Evolutionary conservation across 2,113 vertebrate genomes (phyloP).

Genomic region (Paramisgurnus dabryanus): DNA sequence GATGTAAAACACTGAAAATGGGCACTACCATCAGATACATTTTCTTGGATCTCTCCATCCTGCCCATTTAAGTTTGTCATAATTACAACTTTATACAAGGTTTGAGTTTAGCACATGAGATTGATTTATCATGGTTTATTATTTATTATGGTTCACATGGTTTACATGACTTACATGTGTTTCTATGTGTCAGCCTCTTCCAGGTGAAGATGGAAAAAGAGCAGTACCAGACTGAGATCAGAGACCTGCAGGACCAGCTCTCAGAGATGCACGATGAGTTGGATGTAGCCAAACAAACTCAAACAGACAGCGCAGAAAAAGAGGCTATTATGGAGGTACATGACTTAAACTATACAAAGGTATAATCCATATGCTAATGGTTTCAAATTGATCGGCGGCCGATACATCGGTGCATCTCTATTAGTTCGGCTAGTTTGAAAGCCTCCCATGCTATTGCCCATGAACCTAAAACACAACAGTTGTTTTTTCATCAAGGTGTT

Average conservation of each 20-base stretch:
- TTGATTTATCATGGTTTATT: too few species aligned
- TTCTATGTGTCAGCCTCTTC: constrained; percentile 80
- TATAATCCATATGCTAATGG: not conserved
- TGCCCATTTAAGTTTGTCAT: not conserved
- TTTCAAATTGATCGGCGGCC: too few species aligned
- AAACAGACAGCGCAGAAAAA: constrained; percentile 79
- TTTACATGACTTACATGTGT: not conserved
- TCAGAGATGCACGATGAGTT: constrained; percentile 98
- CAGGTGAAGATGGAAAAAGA: constrained; percentile 97
- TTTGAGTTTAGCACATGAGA: constrained; percentile 13
- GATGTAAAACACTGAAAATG: too few species aligned
- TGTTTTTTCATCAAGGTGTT: not conserved
- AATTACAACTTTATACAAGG: constrained; percentile 35
- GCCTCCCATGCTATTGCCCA: too few species aligned
- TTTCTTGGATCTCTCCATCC: constrained; percentile 1
- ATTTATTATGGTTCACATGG: not conserved
- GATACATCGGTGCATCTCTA: too few species aligned
- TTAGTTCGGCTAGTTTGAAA: too few species aligned
- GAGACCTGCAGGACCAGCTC: constrained; percentile 96
- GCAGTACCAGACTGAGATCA: constrained; percentile 92
- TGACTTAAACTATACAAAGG: not conserved
- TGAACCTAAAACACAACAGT: not conserved
- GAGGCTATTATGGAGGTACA: constrained; percentile 84
- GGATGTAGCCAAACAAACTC: constrained; percentile 81
- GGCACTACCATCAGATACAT: too few species aligned